Base-by-base conservation (phyloP, 1,140 invertebrate species). In the Bombus soroeensis region DNA sequence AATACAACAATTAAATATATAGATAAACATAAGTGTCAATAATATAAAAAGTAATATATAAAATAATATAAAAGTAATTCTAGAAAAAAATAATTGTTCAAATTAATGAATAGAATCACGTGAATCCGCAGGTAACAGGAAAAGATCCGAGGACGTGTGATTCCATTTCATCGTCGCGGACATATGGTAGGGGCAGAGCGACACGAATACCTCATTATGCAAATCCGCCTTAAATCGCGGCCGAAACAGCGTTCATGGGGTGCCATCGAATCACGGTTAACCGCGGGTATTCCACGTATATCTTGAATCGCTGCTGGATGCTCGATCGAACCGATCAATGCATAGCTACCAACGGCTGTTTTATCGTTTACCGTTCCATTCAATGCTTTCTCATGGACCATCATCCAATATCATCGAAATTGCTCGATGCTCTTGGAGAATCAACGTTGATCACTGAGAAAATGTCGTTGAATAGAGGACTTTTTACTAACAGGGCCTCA, bases 171-270 rank as follows among this genome's bases (percentile, higher is more conserved):
- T 77, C 62, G 53, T 78, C 37, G 37, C 37, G 28, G n/a, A 4
- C n/a, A 57, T 37, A 43, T n/a, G 70, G n/a, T 25, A n/a, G 34
- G 32, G 62, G 62, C 6, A 22, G 62, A 12, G 34, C 82, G 47
- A 83, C 64, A 83, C 74, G 74, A 41, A 83, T 83, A 83, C 82
- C 74, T 83, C 74, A 78, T 83, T 83, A 83, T 78, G 82, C 82
- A 83, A 83, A 83, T 83, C 82, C 41, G 64, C 74, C 82, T 77
- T 83, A 83, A 83, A 83, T 78, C 82, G 82, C 43, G 64, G 39
- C 47, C 18, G 43, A 76, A 83, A 83, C 64, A 78, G 37, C 34
- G 62, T 78, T 43, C 74, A 57, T 57, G 71, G 25, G 64, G 62
- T 32, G 32, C 64, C 64, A 53, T 66, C 43, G 59, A 66, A 57